These are phyloP conservation scores for Drosophila paulistorum DNA, from an alignment of 1,140 invertebrate genomes.

Conservation along the genomic window DNA sequence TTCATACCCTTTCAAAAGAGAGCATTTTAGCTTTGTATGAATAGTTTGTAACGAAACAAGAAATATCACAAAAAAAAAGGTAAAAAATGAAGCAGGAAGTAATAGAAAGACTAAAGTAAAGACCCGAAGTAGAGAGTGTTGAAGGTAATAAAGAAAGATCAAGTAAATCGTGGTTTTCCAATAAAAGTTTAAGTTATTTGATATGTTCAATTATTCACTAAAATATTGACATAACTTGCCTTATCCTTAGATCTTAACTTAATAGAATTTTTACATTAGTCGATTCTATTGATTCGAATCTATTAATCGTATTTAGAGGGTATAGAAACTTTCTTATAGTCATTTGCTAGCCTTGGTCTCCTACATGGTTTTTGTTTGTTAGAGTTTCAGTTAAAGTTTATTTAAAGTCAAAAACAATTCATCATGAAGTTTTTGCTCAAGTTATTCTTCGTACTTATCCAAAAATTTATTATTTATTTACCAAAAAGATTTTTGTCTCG, in stretches of 20 bases:
- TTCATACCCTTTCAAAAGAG: constrained; percentile 8
- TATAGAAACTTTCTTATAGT: not conserved
- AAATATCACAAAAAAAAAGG: too few species aligned
- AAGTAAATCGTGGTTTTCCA: too few species aligned
- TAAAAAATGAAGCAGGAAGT: too few species aligned
- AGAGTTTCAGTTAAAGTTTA: constrained; percentile 3
- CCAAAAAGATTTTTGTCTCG: constrained; percentile 38
- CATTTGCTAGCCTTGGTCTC: not conserved
- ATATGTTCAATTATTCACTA: too few species aligned
- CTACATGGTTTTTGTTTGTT: not conserved
- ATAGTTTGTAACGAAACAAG: not conserved
- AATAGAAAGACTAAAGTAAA: too few species aligned
- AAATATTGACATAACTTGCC: too few species aligned
- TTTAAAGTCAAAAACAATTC: constrained; percentile 14
- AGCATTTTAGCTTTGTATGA: not conserved
- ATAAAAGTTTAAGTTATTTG: too few species aligned
- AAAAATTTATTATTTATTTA: constrained; percentile 27
- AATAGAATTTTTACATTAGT: too few species aligned
- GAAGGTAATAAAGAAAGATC: too few species aligned
- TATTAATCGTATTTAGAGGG: not conserved
- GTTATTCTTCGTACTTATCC: constrained; percentile 7
- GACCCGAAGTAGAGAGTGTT: too few species aligned
- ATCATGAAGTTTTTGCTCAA: constrained; percentile 8
- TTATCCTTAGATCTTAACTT: too few species aligned
- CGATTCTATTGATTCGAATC: constrained; percentile 16